Base-by-base conservation (phyloP, 1,140 invertebrate genomes). In the Coelopa frigida region DNA sequence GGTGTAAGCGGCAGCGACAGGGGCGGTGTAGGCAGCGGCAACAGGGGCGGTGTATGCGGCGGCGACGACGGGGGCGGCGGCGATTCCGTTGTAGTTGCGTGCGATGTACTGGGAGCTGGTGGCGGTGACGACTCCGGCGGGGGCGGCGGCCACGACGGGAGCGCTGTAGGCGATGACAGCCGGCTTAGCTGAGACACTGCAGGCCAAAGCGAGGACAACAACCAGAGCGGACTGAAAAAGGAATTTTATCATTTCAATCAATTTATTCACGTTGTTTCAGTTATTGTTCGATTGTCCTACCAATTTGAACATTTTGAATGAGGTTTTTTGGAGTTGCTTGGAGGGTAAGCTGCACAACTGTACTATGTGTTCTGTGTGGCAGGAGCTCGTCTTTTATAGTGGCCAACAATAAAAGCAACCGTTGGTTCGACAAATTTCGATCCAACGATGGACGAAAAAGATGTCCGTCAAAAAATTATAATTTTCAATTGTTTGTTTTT, bases 81-180 rank as follows among this genome's bases (percentile, higher is more conserved):
- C 65, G 37, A 68, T 61, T 18, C 70, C 70, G 56, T 72, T 72
- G 47, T 59, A 72, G 39, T 73, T 73, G 37, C 71, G 65, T 43
- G 71, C 68, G 44, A 74, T 58, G 22, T 70, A 66, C 43, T 75
- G 73, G 26, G 68, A 72, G 47, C 72, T 73, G 44, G 59, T 60
- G 12, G 73, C 71, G 8, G 72, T 71, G 11, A 73, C 67, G 23
- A 71, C 49, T 1, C 68, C 67, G 24, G 64, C 54, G 14, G 65
- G 58, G 24, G 57, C 55, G 27, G 57, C 59, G 2, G 52, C 27
- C 7, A 54, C 35, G 12, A 54, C 52, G 29, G 21, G 53, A 37
- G 29, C 57, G 4, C 57, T 46, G 14, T 58, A 59, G 7, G 58
- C 54, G n/a, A 58, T 44, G 5, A 64, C 60, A 14, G 27, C 27